A percentile compares a stretch with the other conserved stretches of the same genome.
phyloP scores from a whole-genome alignment of 2,888 invertebrate genomes.

The Scaptomyza parva region DNA sequence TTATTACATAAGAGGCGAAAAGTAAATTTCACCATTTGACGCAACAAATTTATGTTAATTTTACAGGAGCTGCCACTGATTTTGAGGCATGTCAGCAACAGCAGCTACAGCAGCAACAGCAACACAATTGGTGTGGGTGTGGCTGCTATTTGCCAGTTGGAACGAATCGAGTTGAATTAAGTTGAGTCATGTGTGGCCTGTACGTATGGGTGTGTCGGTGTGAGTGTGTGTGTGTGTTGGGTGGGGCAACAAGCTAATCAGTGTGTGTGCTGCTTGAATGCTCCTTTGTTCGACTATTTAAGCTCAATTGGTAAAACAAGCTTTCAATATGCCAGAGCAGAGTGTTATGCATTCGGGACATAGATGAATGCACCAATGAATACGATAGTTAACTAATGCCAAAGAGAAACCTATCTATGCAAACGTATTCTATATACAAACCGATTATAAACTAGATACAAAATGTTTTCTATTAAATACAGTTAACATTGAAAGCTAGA shows the following conservation, averaged over 20 bases:
- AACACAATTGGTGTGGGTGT: constrained; percentile 15
- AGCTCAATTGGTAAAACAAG: constrained; percentile 15
- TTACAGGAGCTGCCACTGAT: constrained; percentile 37
- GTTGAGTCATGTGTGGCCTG: constrained; percentile 6
- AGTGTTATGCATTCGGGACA: neutral
- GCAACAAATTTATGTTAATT: constrained; percentile 74
- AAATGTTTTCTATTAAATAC: neutral
- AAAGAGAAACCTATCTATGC: neutral
- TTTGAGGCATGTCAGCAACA: constrained; percentile 43
- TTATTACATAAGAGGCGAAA: constrained; percentile 67
- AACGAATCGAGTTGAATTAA: neutral
- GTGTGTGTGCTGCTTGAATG: constrained; percentile 16
- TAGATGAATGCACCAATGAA: neutral
- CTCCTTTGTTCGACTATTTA: constrained; percentile 27
- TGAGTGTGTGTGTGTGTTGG: neutral
- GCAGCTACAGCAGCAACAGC: constrained; percentile 8
- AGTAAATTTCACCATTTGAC: constrained; percentile 67
- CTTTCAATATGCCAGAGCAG: constrained; percentile 3
- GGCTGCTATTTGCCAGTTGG: constrained; percentile 11
- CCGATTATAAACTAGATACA: neutral
- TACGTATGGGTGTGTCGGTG: neutral
- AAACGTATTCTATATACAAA: neutral
- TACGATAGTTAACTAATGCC: constrained; percentile 7
- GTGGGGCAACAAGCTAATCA: constrained; percentile 28
- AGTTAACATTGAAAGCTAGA: too few species aligned